A percentile compares a stretch with the other conserved stretches of the same genome.
These are phyloP conservation scores for Hemibagrus wyckioides DNA, from an alignment of 2,113 vertebrate genomes.

Conservation along the genomic window DNA sequence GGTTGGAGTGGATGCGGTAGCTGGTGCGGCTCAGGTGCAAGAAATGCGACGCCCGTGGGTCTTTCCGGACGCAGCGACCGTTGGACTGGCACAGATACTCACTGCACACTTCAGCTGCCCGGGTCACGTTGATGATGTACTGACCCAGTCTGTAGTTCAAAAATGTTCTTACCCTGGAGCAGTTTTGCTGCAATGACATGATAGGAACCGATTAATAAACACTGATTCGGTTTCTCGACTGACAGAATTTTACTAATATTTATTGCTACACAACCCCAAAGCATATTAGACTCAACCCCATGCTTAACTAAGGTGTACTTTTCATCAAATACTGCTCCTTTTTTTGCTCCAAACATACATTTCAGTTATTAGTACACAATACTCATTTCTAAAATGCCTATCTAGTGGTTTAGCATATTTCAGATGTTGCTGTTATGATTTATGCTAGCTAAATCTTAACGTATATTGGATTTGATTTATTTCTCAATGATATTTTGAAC, in stretches of 20 bases:
- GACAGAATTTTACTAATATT: background rate
- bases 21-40: conserved; percentile 74
- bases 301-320: background rate
- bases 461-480: background rate
- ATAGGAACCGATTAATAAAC: background rate
- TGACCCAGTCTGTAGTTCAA: conserved; percentile 69
- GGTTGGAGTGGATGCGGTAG: conserved; percentile 63
- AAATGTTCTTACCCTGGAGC: conserved; percentile 73
- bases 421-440: background rate
- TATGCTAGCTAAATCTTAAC: background rate
- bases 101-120: conserved; percentile 74
- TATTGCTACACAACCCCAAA: background rate
- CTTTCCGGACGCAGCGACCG: conserved; percentile 66
- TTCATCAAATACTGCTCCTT: background rate
- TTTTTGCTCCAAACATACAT: background rate
- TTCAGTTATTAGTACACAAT: background rate
- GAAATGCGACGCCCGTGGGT: conserved; percentile 64
- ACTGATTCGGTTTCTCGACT: background rate
- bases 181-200: conserved; percentile 70
- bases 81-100: conserved; percentile 74
- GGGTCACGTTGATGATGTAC: conserved; percentile 77
- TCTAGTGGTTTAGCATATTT: background rate
- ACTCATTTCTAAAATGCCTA: background rate
- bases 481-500: background rate
- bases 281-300: background rate